Evolutionary conservation across 2,888 invertebrate genomes (phyloP).

Genomic region (Agonopterix alstromeriana): DNA sequence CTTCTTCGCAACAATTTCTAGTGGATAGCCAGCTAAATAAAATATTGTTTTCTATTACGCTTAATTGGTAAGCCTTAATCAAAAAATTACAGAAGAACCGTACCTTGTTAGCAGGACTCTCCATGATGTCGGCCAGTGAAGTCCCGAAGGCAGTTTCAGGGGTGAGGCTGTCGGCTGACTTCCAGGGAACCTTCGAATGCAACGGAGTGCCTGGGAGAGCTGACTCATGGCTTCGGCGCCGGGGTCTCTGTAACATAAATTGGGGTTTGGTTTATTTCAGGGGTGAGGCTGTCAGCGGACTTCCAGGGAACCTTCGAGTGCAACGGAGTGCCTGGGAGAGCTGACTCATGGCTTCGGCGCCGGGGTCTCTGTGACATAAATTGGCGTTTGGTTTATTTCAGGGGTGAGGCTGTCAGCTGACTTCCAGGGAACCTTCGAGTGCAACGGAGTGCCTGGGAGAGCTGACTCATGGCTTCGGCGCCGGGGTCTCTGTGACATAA

Average conservation of each 20-base stretch:
- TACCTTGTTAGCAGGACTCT: slow-evolving; percentile 61
- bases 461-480: no score
- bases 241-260: slow-evolving; percentile 10
- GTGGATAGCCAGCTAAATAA: no score
- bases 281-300: slow-evolving; percentile 49
- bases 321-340: slow-evolving; percentile 52
- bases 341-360: slow-evolving; percentile 53
- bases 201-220: slow-evolving; percentile 55
- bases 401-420: no score
- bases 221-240: slow-evolving; percentile 54
- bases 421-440: no score
- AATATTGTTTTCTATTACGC: no score
- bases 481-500: no score
- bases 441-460: no score
- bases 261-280: slow-evolving; percentile 24
- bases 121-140: slow-evolving; percentile 66
- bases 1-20: no score
- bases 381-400: no score
- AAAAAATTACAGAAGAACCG: no score
- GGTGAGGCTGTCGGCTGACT: slow-evolving; percentile 49
- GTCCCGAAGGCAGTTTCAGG: slow-evolving; percentile 62
- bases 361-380: slow-evolving; percentile 15
- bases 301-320: slow-evolving; percentile 45
- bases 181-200: slow-evolving; percentile 43
- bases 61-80: no score